Percentiles rank a stretch among this genome's conserved stretches.
phyloP scores from a whole-genome alignment of 2,888 invertebrate species.

The Oeneis ivallda region DNA sequence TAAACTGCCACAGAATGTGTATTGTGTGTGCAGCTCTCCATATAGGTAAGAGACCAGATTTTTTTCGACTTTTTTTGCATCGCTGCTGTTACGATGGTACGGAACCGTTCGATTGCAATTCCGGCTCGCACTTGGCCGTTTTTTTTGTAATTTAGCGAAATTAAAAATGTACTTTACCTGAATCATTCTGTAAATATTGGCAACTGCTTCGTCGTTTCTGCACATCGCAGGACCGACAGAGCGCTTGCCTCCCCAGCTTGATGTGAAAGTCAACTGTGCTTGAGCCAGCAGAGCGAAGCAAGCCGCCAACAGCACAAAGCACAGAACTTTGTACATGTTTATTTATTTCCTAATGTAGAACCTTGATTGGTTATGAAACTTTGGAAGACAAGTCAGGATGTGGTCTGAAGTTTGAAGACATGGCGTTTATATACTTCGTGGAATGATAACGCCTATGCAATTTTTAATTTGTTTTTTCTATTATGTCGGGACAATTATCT shows the following conservation, averaged over 20 bases:
- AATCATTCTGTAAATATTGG: conserved; percentile 64
- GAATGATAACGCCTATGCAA: conserved; percentile 41
- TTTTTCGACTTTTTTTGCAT: too few species aligned
- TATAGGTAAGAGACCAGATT: too few species aligned
- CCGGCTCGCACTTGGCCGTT: not conserved
- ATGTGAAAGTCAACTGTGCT: conserved; percentile 81
- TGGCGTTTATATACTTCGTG: conserved; percentile 48
- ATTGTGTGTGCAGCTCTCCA: too few species aligned
- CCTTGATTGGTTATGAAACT: not conserved
- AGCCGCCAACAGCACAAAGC: conserved; percentile 54
- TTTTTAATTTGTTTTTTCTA: conserved; percentile 43
- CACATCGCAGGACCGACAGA: conserved; percentile 56
- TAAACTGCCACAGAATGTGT: too few species aligned
- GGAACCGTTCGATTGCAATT: too few species aligned
- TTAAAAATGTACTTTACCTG: conserved; percentile 56
- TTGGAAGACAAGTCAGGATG: conserved; percentile 22
- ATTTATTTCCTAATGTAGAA: not conserved
- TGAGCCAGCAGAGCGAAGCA: conserved; percentile 55
- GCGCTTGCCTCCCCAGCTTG: conserved; percentile 78
- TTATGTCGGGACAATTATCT: conserved; percentile 26
- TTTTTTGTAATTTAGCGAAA: too few species aligned
- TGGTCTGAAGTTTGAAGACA: conserved; percentile 17
- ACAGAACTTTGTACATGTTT: conserved; percentile 56
- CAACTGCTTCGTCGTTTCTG: conserved; percentile 62
- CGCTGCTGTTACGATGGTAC: too few species aligned